Evolutionary conservation across 2,888 invertebrate genomes (phyloP).

Genomic region (Leucophora obtusa): DNA sequence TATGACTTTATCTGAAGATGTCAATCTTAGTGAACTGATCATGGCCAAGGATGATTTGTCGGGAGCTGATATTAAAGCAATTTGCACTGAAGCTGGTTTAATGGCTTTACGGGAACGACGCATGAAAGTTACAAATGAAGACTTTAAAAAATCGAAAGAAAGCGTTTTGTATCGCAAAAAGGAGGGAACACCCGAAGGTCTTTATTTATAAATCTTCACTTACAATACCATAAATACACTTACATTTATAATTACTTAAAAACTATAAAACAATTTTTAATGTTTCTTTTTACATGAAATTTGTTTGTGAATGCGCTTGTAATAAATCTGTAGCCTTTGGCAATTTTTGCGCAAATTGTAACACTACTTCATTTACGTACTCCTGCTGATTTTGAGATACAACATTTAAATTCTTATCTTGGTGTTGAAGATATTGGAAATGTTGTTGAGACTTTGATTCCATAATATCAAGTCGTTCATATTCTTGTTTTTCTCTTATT

Average conservation of each 20-base stretch:
- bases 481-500: slow-evolving; percentile 38
- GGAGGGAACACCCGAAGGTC: slow-evolving; percentile 99
- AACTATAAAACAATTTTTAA: slow-evolving; percentile 23
- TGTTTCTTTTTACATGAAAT: slow-evolving; percentile 25
- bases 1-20: slow-evolving; percentile 98
- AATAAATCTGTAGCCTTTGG: slow-evolving; percentile 65
- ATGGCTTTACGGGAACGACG: slow-evolving; percentile 98
- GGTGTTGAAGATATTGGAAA: slow-evolving; percentile 66
- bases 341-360: slow-evolving; percentile 60
- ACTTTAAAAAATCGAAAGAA: slow-evolving; percentile 99
- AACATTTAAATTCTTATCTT: slow-evolving; percentile 49
- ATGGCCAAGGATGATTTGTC: slow-evolving; percentile 99
- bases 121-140: slow-evolving; percentile 99
- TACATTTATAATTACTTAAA: slow-evolving; percentile 55
- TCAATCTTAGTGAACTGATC: slow-evolving; percentile 97
- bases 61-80: slow-evolving; percentile 98
- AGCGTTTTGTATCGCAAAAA: slow-evolving; percentile 99
- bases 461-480: slow-evolving; percentile 39
- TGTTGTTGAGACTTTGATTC: slow-evolving; percentile 65
- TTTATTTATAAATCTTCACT: slow-evolving; percentile 96
- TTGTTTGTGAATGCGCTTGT: slow-evolving; percentile 4
- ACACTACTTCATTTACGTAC: slow-evolving; percentile 66
- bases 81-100: slow-evolving; percentile 99
- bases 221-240: slow-evolving; percentile 45
- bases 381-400: slow-evolving; percentile 67